phyloP scores from a whole-genome alignment of 2,888 invertebrate species.

The Coenonympha glycerion region DNA sequence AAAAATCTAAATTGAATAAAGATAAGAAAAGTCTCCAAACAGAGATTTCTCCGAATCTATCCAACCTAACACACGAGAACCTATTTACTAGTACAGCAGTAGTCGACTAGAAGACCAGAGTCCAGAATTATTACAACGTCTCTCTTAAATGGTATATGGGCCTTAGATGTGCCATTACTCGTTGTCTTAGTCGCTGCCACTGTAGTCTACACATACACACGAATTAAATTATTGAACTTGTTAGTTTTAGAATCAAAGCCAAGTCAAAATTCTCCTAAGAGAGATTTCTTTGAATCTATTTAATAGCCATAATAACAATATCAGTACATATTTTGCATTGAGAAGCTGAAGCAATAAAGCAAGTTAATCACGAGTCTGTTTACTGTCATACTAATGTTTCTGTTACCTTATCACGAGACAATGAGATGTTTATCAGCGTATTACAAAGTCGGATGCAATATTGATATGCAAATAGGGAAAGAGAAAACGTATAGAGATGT shows the following conservation, averaged over 20 bases:
- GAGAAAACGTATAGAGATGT: conserved; percentile 50
- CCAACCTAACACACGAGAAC: too few relatives aligned
- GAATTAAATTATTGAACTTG: too few relatives aligned
- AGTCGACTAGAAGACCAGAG: too few relatives aligned
- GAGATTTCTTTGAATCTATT: background rate
- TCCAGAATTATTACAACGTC: too few relatives aligned
- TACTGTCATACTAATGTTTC: conserved; percentile 1
- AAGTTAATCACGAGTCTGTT: conserved; percentile 11
- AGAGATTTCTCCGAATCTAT: too few relatives aligned
- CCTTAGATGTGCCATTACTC: background rate
- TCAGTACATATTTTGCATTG: background rate
- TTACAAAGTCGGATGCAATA: conserved; percentile 34
- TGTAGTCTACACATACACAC: too few relatives aligned
- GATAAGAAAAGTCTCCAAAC: too few relatives aligned
- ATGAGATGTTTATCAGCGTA: conserved; percentile 30
- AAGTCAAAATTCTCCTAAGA: too few relatives aligned
- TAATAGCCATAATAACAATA: background rate
- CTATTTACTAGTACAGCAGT: too few relatives aligned
- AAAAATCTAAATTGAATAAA: too few relatives aligned
- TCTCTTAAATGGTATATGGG: too few relatives aligned
- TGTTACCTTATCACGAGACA: conserved; percentile 22
- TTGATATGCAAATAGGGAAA: conserved; percentile 53
- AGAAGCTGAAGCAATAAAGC: conserved; percentile 1
- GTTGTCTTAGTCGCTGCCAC: background rate
- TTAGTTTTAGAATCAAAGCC: too few relatives aligned